Conservation (phyloP, 1,140 invertebrate species). For the Macrostomum lignano region DNA sequence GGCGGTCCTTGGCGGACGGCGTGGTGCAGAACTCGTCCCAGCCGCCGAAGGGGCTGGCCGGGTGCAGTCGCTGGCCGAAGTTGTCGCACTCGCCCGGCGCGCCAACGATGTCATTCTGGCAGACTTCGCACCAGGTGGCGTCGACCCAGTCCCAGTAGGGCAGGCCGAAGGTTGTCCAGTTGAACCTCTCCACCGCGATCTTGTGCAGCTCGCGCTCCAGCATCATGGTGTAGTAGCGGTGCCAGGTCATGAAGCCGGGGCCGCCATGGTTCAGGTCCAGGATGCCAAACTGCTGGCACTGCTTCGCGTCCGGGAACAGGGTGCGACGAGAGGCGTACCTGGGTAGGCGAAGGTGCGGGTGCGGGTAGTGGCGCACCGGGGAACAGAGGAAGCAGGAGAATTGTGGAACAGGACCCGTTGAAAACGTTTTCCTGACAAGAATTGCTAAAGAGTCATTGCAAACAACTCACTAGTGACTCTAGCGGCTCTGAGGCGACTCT, state of each 20-base stretch:
- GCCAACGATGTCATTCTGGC: not conserved
- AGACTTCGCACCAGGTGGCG: not conserved
- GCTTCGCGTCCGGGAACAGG: not conserved
- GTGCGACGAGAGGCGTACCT: not conserved
- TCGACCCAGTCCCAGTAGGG: slow-evolving; percentile 3
- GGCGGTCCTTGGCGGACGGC: not conserved
- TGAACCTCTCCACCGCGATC: slow-evolving; percentile 1
- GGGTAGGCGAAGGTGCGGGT: no score
- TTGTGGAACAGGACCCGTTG: no score
- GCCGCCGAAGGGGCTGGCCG: not conserved
- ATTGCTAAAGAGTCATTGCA: no score
- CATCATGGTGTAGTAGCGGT: not conserved
- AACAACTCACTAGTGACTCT: no score
- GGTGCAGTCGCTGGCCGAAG: not conserved
- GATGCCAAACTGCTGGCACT: slow-evolving; percentile 1
- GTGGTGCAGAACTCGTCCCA: not conserved
- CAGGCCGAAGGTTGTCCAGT: not conserved
- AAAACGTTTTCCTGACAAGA: no score
- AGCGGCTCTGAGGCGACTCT: no score
- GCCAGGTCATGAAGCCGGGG: slow-evolving; percentile 1
- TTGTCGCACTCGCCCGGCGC: not conserved
- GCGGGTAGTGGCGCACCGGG: no score
- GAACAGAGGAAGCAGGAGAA: no score
- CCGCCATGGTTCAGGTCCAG: not conserved
- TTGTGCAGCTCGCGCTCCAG: not conserved